phyloP scores from a whole-genome alignment of 2,113 vertebrate genomes.

The Myanophis thanlyinensis region DNA sequence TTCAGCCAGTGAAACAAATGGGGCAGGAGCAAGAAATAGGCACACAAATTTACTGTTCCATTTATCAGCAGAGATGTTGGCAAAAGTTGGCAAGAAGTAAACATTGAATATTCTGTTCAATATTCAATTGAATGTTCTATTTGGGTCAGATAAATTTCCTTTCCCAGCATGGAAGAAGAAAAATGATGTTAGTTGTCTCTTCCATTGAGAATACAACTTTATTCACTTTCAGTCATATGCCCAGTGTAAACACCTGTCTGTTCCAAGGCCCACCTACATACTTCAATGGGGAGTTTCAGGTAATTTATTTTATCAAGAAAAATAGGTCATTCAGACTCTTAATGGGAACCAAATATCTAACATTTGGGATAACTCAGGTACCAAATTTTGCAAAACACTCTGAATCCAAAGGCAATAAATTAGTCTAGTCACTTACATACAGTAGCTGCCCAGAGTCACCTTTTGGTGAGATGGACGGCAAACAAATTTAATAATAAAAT shows the following conservation, averaged over 20 bases:
- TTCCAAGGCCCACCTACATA: background rate
- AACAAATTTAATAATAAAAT: background rate
- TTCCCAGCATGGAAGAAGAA: background rate
- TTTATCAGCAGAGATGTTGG: background rate
- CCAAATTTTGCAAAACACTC: background rate
- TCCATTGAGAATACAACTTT: background rate
- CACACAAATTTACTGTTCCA: background rate
- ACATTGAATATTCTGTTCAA: background rate
- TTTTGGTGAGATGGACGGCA: background rate
- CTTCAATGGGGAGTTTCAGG: background rate
- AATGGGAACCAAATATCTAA: background rate
- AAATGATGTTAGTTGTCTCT: background rate
- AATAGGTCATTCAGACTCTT: background rate
- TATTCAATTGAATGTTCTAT: background rate
- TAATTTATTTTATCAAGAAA: background rate
- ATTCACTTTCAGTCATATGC: background rate
- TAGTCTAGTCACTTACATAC: background rate
- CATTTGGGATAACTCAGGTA: background rate
- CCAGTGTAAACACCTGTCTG: background rate
- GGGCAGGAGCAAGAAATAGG: background rate
- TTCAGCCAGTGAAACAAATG: background rate
- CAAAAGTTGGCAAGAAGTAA: background rate
- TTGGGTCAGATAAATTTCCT: background rate
- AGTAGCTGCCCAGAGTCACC: background rate
- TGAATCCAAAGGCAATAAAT: background rate